Percentiles rank a stretch among this genome's conserved stretches.
Conservation (phyloP, 2,888 invertebrate species). For the Ochropleura plecta region DNA sequence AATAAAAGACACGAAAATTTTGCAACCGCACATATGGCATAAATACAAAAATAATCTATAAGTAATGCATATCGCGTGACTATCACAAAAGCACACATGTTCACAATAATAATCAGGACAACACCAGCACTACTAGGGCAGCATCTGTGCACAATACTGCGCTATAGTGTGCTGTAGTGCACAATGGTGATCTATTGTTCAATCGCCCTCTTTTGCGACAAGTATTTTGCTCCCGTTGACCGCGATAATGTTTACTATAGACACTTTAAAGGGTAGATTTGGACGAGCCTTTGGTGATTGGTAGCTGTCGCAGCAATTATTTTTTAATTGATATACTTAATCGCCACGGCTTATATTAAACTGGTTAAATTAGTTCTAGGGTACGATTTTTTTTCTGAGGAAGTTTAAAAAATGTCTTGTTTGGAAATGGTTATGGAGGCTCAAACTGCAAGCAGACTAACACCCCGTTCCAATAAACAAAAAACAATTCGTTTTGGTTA, state of each 20-base stretch:
- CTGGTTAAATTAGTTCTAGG: background rate
- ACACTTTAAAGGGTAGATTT: conserved; percentile 26
- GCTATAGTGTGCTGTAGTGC: conserved; percentile 70
- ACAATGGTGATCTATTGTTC: conserved; percentile 72
- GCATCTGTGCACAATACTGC: conserved; percentile 82
- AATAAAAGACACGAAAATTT: background rate
- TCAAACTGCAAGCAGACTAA: too few relatives aligned
- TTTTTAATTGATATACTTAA: background rate
- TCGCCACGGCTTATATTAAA: background rate
- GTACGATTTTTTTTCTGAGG: background rate
- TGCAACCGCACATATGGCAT: conserved; percentile 46
- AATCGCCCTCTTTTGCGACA: conserved; percentile 67
- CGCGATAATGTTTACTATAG: conserved; percentile 50
- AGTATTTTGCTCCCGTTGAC: conserved; percentile 68
- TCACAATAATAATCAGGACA: conserved; percentile 66
- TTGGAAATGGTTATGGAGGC: too few relatives aligned
- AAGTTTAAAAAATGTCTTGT: background rate
- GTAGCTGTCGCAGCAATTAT: background rate
- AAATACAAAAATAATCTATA: conserved; percentile 35
- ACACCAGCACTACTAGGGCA: conserved; percentile 70
- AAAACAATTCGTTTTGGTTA: too few relatives aligned
- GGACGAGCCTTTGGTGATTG: conserved; percentile 9
- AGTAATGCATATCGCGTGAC: conserved; percentile 57
- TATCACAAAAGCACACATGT: conserved; percentile 69
- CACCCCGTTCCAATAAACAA: too few relatives aligned